Evolutionary conservation across 2,888 invertebrate species (phyloP), one percentile per base, ranked within the genome.

Genomic region (Chaetogeoica ovagalla): DNA sequence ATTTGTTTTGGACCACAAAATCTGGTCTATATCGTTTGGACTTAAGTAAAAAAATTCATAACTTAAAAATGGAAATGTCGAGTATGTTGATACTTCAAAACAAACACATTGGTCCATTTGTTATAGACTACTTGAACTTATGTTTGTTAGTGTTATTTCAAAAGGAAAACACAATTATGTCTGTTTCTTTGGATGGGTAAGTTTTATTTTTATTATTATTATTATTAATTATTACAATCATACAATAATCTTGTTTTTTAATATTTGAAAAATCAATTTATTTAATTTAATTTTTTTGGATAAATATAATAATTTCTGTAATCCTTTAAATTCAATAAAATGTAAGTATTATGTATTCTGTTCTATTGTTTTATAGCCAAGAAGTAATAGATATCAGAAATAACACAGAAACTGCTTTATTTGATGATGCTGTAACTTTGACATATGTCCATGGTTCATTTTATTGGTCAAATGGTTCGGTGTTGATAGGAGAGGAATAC

Each of bases 381-480:
- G 92, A 93, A 86, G 88, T 91, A 21, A 88, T 90, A 8, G 90
- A 95, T 85, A 90, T 94, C 74, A 89, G 93, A 72, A 90, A 88
- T 23, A 93, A 93, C 84, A 93, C 93, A 0, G 92, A 92, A 85
- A 91, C 90, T 39, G 91, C 94, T 0, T 91, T 91, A 87, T 92
- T 94, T 84, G 88, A 89, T 81, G 90, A 91, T 74, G 93, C 94
- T 0, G 88, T 91, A 13, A 94, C 94, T 8, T 88, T 95, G 82
- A 92, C 92, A 0, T 90, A 90, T 85, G 92, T 92, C 7, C 91
- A 92, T 84, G 92, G 92, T 11, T 88, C 92, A 17, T 94, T 95
- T 85, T 95, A 93, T 85, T 96, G 95, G 94, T 94, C 94, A 0
- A 92, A 93, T 84, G 94, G 93, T 0, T 88, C 89, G 74, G 90